Conservation (phyloP, 1,140 invertebrate species). For the Tachypleus tridentatus region DNA sequence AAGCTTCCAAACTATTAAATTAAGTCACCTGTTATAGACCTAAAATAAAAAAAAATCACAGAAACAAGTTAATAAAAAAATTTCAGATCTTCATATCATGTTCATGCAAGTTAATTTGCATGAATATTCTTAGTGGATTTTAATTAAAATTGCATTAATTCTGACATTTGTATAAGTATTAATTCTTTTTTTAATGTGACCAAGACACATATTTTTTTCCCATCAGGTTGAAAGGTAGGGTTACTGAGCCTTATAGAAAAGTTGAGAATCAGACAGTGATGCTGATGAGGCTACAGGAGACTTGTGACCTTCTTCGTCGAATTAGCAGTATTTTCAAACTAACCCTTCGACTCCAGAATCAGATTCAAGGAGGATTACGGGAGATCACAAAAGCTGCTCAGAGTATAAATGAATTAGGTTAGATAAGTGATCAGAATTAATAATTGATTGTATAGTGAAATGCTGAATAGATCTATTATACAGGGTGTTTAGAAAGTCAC, state of each 20-base stretch:
- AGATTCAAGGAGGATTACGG: neutral
- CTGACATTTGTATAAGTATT: neutral
- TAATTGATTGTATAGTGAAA: no score
- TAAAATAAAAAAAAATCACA: no score
- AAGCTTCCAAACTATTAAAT: no score
- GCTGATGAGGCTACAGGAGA: neutral
- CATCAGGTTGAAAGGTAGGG: neutral
- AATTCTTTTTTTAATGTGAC: neutral
- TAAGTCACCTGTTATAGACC: no score
- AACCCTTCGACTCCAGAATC: neutral
- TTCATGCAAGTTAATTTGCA: no score
- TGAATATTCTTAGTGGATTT: no score
- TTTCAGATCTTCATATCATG: no score
- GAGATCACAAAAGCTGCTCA: neutral
- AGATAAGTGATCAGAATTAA: neutral
- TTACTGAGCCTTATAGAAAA: neutral
- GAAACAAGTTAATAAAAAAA: no score
- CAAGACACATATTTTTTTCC: neutral
- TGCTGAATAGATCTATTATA: no score
- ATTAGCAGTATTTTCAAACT: neutral
- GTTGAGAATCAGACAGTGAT: neutral
- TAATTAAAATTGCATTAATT: neutral
- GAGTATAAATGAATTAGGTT: neutral
- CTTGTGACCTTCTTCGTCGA: neutral
- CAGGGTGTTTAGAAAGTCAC: no score